Evolutionary conservation across 2,888 invertebrate genomes (phyloP), one percentile per base, ranked within the genome.

Genomic region (Epirrita christyi): DNA sequence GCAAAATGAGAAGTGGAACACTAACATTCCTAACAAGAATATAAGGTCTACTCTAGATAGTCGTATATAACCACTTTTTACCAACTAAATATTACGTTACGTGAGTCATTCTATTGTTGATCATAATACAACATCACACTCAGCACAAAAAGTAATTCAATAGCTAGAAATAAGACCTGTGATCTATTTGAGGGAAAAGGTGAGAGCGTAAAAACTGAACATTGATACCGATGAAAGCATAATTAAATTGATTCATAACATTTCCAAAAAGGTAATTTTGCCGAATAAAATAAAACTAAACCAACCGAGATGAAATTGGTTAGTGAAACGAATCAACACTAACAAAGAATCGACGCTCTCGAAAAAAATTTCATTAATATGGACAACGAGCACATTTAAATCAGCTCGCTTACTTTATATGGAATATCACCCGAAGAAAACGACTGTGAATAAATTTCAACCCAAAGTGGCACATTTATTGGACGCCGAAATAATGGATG

Each of bases 351-450:
- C 53, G 52, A 46, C 53, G 62, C 65, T 68, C 67, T 66, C 64
- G 63, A 68, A 72, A 66, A 21, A 68, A 63, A 59, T 54, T 49
- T 50, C 57, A 64, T 67, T 60, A 62, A 63, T 66, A 71, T 71
- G 64, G 59, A 56, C 56, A 67, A 63, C 59, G 61, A 68, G 68
- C 70, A 70, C 67, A 77, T 71, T 70, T 56, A 67, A 68, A 74
- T 69, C 66, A 62, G 61, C 64, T 61, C 59, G 56, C 64, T 67
- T 29, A 9, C 9, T 32, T 61, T 62, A 66, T 64, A 59, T 62
- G 67, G 66, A 66, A 32, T 21, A 64, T 59, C 59, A 57, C 48
- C 47, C 62, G 53, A 43, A 58, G 48, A 59, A 46, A 64, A 58
- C 42, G 29, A 32, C 32, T 42, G 13, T 57, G 61, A 65, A 45